Evolutionary conservation across 2,113 vertebrate species (phyloP).

Genomic region (Ia io): DNA sequence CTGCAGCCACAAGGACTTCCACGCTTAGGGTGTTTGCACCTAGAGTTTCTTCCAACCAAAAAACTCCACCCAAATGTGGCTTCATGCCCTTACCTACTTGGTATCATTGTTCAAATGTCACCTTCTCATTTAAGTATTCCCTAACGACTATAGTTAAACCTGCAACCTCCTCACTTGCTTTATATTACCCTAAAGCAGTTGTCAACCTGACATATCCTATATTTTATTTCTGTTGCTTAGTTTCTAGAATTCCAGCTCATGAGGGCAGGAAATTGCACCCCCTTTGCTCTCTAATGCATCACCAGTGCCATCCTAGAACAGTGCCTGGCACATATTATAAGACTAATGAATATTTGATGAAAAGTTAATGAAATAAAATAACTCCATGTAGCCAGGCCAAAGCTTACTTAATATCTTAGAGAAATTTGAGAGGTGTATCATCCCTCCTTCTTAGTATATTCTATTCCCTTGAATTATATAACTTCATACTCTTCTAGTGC

Average conservation of each 20-base stretch:
- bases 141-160: background rate
- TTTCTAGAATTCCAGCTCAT: background rate
- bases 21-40: background rate
- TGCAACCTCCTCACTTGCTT: background rate
- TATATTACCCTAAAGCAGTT: background rate
- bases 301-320: background rate
- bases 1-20: background rate
- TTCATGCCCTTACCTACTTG: background rate
- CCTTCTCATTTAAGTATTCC: background rate
- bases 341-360: background rate
- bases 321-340: background rate
- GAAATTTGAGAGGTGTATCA: background rate
- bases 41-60: background rate
- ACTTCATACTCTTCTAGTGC: background rate
- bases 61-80: background rate
- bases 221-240: background rate
- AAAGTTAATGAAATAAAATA: constrained; percentile 12
- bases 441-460: background rate
- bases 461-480: background rate
- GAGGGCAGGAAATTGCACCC: background rate
- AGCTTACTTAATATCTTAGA: background rate
- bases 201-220: background rate
- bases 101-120: background rate
- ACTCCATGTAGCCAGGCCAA: background rate
- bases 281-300: background rate